Evolutionary conservation across 1,140 invertebrate species (phyloP), one percentile per base, ranked within the genome.

Genomic region (Bradysia coprophila): DNA sequence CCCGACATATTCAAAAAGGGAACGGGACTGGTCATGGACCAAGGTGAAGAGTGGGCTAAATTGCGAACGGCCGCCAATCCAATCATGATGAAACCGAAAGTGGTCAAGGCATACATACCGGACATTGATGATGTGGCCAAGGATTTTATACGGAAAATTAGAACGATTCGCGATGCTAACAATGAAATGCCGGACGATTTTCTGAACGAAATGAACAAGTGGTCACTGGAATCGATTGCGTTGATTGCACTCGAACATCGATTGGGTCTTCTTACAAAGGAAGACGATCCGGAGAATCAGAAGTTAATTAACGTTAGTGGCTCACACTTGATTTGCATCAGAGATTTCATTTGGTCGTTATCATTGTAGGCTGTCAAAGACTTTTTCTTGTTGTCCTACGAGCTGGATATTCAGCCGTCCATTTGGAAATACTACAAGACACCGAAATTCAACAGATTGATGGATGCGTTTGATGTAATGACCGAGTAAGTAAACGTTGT

Each of bases 221-320:
- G 78, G 75, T 62, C 76, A 13, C 57, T 83, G 13, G 80, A 84
- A 52, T 76, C 74, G 1, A 77, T 82, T 3, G 73, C 18, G 47
- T 42, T n/a, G n/a, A n/a, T n/a, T n/a, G n/a, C n/a, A n/a, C n/a
- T n/a, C n/a, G n/a, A n/a, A n/a, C n/a, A n/a, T 0, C 45, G 54
- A 6, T 49, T 57, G 48, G 52, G 52, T 0, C 21, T 56, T 2
- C 38, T 56, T 0, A 3, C 13, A 3, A 22, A 22, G 5, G 21
- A 11, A 5, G 3, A 38, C 13, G 4, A 38, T 22, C 16, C 13
- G 13, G 10, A 22, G 4, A 18, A 20, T 38, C 18, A 19, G 19
- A 19, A 4, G 5, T 15, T 38, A 4, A 38, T 38, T 18, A 6
- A 38, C 6, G 38, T 22, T n/a, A 4, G 6, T 21, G 21, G 6